These are phyloP conservation scores for Bellardia pandia DNA, from an alignment of 2,888 invertebrate species.

Conservation along the genomic window DNA sequence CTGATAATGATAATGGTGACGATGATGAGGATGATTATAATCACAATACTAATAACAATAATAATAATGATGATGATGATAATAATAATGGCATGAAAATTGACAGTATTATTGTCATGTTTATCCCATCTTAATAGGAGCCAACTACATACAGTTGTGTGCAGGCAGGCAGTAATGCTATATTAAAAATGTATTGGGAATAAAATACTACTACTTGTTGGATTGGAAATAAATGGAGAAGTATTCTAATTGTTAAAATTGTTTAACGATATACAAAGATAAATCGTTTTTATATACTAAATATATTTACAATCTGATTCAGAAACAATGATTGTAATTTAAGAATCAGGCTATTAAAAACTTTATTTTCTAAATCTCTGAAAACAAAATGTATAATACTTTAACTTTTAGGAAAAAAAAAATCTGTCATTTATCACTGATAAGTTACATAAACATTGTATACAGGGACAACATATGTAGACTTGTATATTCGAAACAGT, in stretches of 20 bases:
- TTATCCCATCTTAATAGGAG: conserved; percentile 65
- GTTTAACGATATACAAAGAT: too few relatives aligned
- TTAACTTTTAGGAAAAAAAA: too few relatives aligned
- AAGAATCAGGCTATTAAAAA: too few relatives aligned
- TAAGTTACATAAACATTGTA: too few relatives aligned
- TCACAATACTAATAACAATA: conserved; percentile 74
- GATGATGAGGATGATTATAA: conserved; percentile 59
- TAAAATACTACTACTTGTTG: conserved; percentile 33
- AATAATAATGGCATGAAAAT: conserved; percentile 72
- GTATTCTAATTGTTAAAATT: neutral
- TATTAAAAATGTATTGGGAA: conserved; percentile 25
- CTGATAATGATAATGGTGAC: conserved; percentile 50
- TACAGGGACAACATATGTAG: too few relatives aligned
- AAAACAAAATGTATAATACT: too few relatives aligned
- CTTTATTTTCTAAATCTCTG: too few relatives aligned
- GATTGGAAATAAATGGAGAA: neutral
- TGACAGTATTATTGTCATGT: conserved; percentile 73
- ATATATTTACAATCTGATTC: too few relatives aligned
- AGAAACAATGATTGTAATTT: too few relatives aligned
- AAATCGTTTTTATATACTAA: too few relatives aligned
- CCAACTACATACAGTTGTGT: conserved; percentile 42
- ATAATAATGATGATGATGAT: conserved; percentile 69
- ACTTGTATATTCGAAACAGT: too few relatives aligned
- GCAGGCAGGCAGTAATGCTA: conserved; percentile 7
- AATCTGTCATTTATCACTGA: too few relatives aligned